phyloP scores from a whole-genome alignment of 2,113 vertebrate species.

The Xenopus tropicalis region DNA sequence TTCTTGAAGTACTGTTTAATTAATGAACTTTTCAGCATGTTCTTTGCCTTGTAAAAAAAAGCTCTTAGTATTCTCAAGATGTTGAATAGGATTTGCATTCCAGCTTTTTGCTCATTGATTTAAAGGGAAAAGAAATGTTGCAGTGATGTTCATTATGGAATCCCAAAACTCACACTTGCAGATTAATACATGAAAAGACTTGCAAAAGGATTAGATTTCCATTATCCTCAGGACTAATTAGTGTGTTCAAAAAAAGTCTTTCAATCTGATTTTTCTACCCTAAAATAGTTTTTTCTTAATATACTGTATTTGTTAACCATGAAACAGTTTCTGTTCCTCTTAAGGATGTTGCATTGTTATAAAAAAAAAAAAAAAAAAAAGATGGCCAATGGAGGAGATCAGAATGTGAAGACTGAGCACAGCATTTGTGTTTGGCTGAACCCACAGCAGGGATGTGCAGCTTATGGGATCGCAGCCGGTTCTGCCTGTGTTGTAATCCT shows the following conservation, averaged over 20 bases:
- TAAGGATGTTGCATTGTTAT: no score
- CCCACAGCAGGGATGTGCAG: no score
- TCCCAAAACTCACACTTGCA: slow-evolving; percentile 52
- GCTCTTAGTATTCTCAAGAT: slow-evolving; percentile 76
- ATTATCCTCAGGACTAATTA: slow-evolving; percentile 32
- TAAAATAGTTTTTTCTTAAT: neutral
- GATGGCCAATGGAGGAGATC: no score
- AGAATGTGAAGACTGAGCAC: no score
- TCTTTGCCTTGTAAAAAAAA: slow-evolving; percentile 72
- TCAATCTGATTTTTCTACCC: neutral
- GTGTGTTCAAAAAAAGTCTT: slow-evolving; percentile 4
- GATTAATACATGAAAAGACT: slow-evolving; percentile 45
- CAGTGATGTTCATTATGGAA: slow-evolving; percentile 67
- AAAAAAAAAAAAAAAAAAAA: no score
- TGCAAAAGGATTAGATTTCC: slow-evolving; percentile 45
- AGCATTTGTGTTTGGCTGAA: no score
- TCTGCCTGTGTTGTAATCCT: no score
- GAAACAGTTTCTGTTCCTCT: no score
- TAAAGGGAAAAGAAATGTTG: slow-evolving; percentile 45
- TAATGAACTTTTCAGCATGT: slow-evolving; percentile 91
- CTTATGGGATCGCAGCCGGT: no score
- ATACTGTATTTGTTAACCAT: no score
- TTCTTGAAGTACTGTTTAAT: slow-evolving; percentile 88
- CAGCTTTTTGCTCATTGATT: slow-evolving; percentile 62
- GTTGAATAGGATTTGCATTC: slow-evolving; percentile 75